A percentile compares a stretch with the other conserved stretches of the same genome.
Conservation (phyloP, 2,888 invertebrate genomes). For the Adela reaumurella region DNA sequence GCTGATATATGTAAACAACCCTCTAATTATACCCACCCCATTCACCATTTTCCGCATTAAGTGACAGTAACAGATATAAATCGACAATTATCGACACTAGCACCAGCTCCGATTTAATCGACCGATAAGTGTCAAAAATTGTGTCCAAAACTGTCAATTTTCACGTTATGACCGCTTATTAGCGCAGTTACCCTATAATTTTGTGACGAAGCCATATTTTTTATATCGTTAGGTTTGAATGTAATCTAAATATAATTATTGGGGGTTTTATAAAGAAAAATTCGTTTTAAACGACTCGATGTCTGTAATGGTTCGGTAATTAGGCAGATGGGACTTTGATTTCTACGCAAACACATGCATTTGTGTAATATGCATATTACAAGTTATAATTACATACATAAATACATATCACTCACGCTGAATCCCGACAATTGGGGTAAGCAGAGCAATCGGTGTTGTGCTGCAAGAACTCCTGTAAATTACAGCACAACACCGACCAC, state of each 20-base stretch:
- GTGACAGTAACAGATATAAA: neutral
- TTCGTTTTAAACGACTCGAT: too few relatives aligned
- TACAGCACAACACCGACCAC: too few relatives aligned
- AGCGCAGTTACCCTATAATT: neutral
- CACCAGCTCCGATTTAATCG: neutral
- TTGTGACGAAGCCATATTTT: neutral
- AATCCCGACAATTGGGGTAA: too few relatives aligned
- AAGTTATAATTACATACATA: too few relatives aligned
- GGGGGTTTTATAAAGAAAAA: neutral
- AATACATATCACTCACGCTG: too few relatives aligned
- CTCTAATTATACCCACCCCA: neutral
- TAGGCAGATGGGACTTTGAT: too few relatives aligned
- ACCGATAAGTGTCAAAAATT: neutral
- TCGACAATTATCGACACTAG: neutral
- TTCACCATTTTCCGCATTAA: neutral
- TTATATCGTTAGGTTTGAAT: neutral
- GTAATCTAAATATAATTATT: conserved; percentile 2
- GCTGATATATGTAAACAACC: too few relatives aligned
- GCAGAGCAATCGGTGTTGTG: too few relatives aligned
- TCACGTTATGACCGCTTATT: neutral
- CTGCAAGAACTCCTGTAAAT: too few relatives aligned
- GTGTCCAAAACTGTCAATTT: neutral
- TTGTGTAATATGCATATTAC: too few relatives aligned
- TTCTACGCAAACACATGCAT: too few relatives aligned
- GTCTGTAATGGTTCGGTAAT: too few relatives aligned